phyloP scores from a whole-genome alignment of 1,140 invertebrate genomes.

The Uloborus diversus region DNA sequence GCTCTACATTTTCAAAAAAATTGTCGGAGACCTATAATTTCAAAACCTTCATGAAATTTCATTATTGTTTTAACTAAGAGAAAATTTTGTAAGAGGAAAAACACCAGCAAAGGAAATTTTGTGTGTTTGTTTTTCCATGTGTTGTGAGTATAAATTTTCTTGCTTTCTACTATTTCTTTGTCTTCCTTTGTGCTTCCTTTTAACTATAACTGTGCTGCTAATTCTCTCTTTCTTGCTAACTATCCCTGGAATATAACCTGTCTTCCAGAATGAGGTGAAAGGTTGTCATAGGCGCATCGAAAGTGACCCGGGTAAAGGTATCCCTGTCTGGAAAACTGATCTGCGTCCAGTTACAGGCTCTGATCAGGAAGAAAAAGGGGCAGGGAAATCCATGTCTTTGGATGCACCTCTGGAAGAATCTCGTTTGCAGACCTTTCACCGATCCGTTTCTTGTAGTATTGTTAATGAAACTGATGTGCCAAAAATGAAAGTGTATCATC shows the following conservation, averaged over 20 bases:
- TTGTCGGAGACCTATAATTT: too few relatives aligned
- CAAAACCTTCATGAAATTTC: too few relatives aligned
- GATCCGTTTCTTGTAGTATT: slow-evolving; percentile 71
- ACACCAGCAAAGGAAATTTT: too few relatives aligned
- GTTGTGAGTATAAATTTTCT: neutral
- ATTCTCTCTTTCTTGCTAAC: slow-evolving; percentile 4
- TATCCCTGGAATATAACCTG: neutral
- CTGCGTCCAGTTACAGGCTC: slow-evolving; percentile 25
- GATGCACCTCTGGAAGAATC: slow-evolving; percentile 37
- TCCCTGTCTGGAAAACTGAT: slow-evolving; percentile 40
- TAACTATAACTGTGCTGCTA: too few relatives aligned
- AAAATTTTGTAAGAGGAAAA: too few relatives aligned
- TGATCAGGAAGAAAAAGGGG: slow-evolving; percentile 32
- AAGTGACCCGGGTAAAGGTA: slow-evolving; percentile 49
- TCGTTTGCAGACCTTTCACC: slow-evolving; percentile 63
- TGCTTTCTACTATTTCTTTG: neutral
- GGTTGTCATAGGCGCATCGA: slow-evolving; percentile 44
- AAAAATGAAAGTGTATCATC: slow-evolving; percentile 38
- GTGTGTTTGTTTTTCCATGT: too few relatives aligned
- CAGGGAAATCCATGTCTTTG: slow-evolving; percentile 6
- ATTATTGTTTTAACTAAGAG: too few relatives aligned
- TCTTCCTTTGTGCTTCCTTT: too few relatives aligned
- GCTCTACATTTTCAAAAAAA: too few relatives aligned
- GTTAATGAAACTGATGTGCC: slow-evolving; percentile 62
- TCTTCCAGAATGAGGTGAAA: slow-evolving; percentile 45